A percentile compares a stretch with the other conserved stretches of the same genome.
Conservation (phyloP, 2,888 invertebrate species). For the Phyto melanocephala region DNA sequence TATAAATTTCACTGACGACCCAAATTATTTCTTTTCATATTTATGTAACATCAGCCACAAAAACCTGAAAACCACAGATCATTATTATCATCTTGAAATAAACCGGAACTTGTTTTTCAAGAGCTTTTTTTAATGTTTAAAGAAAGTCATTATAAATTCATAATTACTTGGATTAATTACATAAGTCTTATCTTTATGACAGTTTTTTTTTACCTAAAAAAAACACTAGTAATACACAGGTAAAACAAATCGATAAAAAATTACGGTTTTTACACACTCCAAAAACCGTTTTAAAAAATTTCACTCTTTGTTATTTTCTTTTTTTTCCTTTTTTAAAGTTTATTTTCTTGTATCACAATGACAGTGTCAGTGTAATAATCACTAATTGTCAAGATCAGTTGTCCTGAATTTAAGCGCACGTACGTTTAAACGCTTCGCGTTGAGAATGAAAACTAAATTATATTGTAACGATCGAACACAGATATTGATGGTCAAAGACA, state of each 20-base stretch:
- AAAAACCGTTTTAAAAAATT: slow-evolving; percentile 45
- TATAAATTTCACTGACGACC: slow-evolving; percentile 49
- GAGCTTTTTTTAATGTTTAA: neutral
- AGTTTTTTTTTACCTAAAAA: slow-evolving; percentile 3
- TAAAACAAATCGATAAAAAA: neutral
- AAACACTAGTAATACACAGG: slow-evolving; percentile 16
- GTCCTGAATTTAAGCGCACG: slow-evolving; percentile 44
- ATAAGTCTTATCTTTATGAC: slow-evolving; percentile 14
- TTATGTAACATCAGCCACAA: slow-evolving; percentile 47
- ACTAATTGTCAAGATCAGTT: neutral
- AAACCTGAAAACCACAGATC: neutral
- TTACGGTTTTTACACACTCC: neutral
- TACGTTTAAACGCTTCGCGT: slow-evolving; percentile 69
- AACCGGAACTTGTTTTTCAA: slow-evolving; percentile 52
- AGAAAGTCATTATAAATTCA: slow-evolving; percentile 22
- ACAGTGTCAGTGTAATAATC: neutral
- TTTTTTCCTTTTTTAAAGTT: neutral
- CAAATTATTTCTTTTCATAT: neutral
- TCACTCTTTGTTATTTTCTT: slow-evolving; percentile 42
- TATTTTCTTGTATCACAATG: neutral
- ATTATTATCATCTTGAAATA: slow-evolving; percentile 6
- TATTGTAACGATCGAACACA: slow-evolving; percentile 68
- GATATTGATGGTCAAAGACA: slow-evolving; percentile 63
- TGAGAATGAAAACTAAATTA: slow-evolving; percentile 74
- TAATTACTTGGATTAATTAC: slow-evolving; percentile 3